phyloP scores from a whole-genome alignment of 2,797 vertebrate species.

The Dallia pectoralis region DNA sequence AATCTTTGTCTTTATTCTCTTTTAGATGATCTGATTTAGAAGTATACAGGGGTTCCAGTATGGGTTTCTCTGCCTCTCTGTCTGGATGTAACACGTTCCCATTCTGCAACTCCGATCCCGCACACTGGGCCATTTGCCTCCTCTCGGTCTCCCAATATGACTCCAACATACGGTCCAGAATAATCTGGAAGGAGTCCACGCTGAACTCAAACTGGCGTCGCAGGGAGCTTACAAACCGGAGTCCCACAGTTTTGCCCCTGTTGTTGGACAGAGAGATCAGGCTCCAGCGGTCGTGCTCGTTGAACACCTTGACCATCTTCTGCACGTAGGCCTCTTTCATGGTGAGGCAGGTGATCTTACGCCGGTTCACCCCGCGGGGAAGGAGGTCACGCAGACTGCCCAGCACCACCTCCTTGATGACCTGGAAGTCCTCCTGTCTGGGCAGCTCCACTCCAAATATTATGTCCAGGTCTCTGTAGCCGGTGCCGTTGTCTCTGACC shows the following conservation, averaged over 20 bases:
- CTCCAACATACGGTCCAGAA: conserved; percentile 85
- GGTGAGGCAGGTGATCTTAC: conserved; percentile 89
- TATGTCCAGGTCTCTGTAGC: conserved; percentile 92
- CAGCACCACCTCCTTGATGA: conserved; percentile 91
- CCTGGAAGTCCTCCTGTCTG: conserved; percentile 88
- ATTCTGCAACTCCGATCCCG: conserved; percentile 24
- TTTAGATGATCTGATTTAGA: conserved; percentile 19
- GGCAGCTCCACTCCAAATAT: conserved; percentile 92
- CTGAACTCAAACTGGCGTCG: conserved; percentile 96
- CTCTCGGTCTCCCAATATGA: conserved; percentile 78
- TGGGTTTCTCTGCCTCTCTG: conserved; percentile 25
- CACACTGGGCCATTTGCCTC: conserved; percentile 46
- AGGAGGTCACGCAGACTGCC: conserved; percentile 83
- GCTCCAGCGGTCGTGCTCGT: conserved; percentile 90
- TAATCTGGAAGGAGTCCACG: conserved; percentile 97
- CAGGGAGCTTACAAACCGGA: conserved; percentile 91
- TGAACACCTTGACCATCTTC: conserved; percentile 98
- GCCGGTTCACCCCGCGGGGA: conserved; percentile 85
- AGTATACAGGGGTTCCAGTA: conserved; percentile 13
- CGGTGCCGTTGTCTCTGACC: conserved; percentile 85
- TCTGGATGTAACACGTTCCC: conserved; percentile 44
- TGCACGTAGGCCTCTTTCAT: conserved; percentile 98
- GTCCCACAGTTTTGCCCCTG: conserved; percentile 90
- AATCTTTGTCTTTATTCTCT: conserved; percentile 35
- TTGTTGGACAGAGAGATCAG: conserved; percentile 96